A percentile compares a stretch with the other conserved stretches of the same genome.
These are phyloP conservation scores for Coptotermes formosanus DNA, from an alignment of 1,140 invertebrate genomes.

Conservation along the genomic window DNA sequence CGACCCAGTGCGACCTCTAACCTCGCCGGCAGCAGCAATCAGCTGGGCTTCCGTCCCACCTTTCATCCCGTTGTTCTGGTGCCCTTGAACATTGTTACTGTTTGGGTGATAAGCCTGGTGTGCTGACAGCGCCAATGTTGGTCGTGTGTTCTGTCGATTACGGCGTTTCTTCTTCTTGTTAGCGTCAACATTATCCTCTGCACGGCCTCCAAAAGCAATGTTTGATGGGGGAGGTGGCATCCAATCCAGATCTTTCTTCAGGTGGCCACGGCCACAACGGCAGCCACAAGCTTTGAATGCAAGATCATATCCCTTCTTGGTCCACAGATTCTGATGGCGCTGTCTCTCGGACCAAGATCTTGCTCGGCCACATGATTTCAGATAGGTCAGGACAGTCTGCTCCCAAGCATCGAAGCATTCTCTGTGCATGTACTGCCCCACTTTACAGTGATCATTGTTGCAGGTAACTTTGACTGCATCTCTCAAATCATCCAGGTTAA, in stretches of 20 bases:
- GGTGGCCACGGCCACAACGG: slow-evolving; percentile 83
- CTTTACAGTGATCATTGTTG: slow-evolving; percentile 88
- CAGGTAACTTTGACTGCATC: slow-evolving; percentile 87
- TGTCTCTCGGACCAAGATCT: slow-evolving; percentile 93
- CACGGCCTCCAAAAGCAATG: slow-evolving; percentile 1
- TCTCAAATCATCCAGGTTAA: slow-evolving; percentile 66
- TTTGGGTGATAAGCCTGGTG: slow-evolving; percentile 41
- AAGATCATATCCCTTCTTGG: slow-evolving; percentile 94
- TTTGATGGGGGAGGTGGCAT: slow-evolving; percentile 59
- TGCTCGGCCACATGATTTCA: slow-evolving; percentile 85
- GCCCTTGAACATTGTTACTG: slow-evolving; percentile 51
- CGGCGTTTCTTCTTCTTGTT: slow-evolving; percentile 74
- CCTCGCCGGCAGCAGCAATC: slow-evolving; percentile 30
- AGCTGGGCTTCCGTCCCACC: slow-evolving; percentile 33
- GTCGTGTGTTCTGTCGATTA: slow-evolving; percentile 61
- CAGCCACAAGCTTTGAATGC: slow-evolving; percentile 87
- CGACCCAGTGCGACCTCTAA: slow-evolving; percentile 56
- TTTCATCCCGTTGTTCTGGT: slow-evolving; percentile 19
- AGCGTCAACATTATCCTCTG: slow-evolving; percentile 49
- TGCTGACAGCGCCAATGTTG: slow-evolving; percentile 53
- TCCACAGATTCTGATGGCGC: slow-evolving; percentile 93
- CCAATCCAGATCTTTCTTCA: slow-evolving; percentile 95
- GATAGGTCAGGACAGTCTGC: slow-evolving; percentile 78
- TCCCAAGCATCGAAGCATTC: slow-evolving; percentile 95
- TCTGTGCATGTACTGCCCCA: slow-evolving; percentile 90